These are phyloP conservation scores for Drosophila mettleri DNA, from an alignment of 2,888 invertebrate genomes.

Conservation along the genomic window DNA sequence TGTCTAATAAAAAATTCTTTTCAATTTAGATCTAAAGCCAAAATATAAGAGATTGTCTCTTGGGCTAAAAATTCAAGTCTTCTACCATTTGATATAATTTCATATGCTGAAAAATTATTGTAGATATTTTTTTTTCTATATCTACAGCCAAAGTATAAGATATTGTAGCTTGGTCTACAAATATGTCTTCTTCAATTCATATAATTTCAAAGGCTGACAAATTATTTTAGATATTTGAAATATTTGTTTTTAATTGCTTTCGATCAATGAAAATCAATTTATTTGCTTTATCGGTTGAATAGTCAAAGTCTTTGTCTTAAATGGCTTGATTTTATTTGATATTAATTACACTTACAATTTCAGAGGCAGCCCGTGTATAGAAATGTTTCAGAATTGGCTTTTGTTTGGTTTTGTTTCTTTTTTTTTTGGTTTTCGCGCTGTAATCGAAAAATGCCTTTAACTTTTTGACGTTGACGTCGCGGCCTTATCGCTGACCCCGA, in stretches of 20 bases:
- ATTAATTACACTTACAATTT: not conserved
- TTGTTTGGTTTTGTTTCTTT: conserved; percentile 13
- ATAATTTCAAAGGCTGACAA: not conserved
- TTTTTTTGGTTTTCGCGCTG: conserved; percentile 47
- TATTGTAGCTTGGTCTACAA: no score
- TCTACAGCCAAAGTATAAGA: no score
- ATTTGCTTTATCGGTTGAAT: not conserved
- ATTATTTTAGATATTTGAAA: not conserved
- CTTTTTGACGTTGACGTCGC: conserved; percentile 67
- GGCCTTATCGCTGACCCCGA: conserved; percentile 77
- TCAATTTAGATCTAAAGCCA: not conserved
- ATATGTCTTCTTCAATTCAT: no score
- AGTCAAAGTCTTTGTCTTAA: not conserved
- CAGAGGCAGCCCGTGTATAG: conserved; percentile 2
- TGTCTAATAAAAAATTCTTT: not conserved
- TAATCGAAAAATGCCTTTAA: conserved; percentile 64
- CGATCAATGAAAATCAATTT: not conserved
- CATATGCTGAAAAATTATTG: not conserved
- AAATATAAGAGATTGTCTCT: no score
- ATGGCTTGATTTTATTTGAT: not conserved
- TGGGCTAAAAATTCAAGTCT: no score
- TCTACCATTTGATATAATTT: no score
- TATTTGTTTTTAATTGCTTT: not conserved
- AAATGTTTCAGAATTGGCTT: conserved; percentile 24
- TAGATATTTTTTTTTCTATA: no score